Evolutionary conservation across 2,888 invertebrate species (phyloP), one percentile per base, ranked within the genome.

Genomic region (Ligdia adustata): DNA sequence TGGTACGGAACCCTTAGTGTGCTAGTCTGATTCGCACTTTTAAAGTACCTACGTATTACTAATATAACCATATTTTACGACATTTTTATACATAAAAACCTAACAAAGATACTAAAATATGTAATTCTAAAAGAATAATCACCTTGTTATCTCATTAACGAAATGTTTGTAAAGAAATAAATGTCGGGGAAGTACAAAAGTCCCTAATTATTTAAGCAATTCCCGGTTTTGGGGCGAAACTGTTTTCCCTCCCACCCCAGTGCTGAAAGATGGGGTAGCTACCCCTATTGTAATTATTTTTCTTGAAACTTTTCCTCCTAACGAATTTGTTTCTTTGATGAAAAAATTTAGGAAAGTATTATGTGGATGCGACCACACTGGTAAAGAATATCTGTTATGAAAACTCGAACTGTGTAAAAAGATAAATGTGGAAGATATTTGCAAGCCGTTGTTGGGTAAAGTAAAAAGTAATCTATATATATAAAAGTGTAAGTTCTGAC

Each of bases 241-340:
- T 41, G 57, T 56, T 55, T 37, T 49, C 41, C 44, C 55, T 41
- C 28, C 51, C 40, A 34, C 57, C 37, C 55, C 43, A 43, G 27
- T 18, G 79, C 54, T 68, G 76, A 79, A 77, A 79, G 72, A 69
- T 69, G 69, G 72, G 68, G 66, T 56, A 56, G 49, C 59, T 48
- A 62, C 67, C 70, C 72, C 75, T 61, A 70, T 75, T 80, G 77
- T 89, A 89, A 89, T 89, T 88, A 88, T 89, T 89, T 87, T 82
- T 80, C 79, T 73, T 68, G 62, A 69, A 87, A 85, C 79, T 85
- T 84, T 75, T 43, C 37, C 66, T 69, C 65, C 68, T 64, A 70
- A 55, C 51, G 64, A 72, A 66, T 73, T 73, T 72, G 64, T 78
- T 77, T 73, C 68, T 71, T 70, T 75, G 66, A 57, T 56, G 63